These are phyloP conservation scores for Galaxias olidus DNA, from an alignment of 2,797 vertebrate species.

Conservation along the genomic window DNA sequence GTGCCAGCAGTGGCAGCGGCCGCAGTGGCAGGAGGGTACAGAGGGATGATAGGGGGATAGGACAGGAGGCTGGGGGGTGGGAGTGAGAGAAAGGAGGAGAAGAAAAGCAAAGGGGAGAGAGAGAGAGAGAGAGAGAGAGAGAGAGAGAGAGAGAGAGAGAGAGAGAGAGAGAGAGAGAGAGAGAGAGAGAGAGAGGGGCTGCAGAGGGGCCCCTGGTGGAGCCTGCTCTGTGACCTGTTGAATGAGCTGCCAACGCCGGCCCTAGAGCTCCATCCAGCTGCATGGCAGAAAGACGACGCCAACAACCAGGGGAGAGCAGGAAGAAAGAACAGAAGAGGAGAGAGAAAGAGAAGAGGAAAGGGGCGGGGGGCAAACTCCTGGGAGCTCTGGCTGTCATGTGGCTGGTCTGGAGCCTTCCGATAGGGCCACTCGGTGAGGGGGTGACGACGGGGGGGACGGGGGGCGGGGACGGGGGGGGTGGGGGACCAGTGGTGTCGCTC, in stretches of 20 bases:
- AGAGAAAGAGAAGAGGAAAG: slow-evolving; percentile 30
- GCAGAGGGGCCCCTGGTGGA: slow-evolving; percentile 66
- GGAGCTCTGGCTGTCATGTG: slow-evolving; percentile 54
- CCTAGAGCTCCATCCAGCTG: slow-evolving; percentile 69
- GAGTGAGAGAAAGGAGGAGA: slow-evolving; percentile 1
- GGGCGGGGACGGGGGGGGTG: slow-evolving; percentile 25
- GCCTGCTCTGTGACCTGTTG: slow-evolving; percentile 79
- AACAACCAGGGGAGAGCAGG: slow-evolving; percentile 31
- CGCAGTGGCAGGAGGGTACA: too few relatives aligned
- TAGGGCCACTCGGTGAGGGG: slow-evolving; percentile 45
- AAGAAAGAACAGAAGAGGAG: slow-evolving; percentile 38
- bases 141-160: slow-evolving; percentile 16
- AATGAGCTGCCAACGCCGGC: slow-evolving; percentile 73
- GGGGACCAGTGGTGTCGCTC: slow-evolving; percentile 60
- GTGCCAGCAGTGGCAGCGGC: too few relatives aligned
- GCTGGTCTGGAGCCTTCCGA: slow-evolving; percentile 48
- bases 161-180: slow-evolving; percentile 70
- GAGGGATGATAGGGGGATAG: too few relatives aligned
- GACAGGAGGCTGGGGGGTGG: too few relatives aligned
- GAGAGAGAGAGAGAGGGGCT: slow-evolving; percentile 33
- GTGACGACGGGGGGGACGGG: slow-evolving; percentile 21
- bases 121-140: slow-evolving; percentile 33
- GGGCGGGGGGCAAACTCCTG: slow-evolving; percentile 51
- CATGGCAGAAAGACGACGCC: slow-evolving; percentile 54
- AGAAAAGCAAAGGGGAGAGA: slow-evolving; percentile 25